Evolutionary conservation across 1,140 invertebrate genomes (phyloP).

Genomic region (Heliconius nattereri): DNA sequence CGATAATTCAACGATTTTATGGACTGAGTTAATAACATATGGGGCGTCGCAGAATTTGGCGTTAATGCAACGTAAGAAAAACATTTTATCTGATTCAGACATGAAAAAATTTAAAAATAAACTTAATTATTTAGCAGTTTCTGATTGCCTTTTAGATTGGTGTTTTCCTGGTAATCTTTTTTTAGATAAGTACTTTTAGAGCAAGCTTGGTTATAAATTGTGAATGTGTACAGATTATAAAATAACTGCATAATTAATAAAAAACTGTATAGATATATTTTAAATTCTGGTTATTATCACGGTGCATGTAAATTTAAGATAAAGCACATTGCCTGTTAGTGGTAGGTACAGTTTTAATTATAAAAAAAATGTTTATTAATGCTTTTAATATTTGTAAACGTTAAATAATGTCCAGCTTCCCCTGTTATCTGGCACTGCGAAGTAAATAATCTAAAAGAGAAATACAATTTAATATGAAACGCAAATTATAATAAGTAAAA

Average conservation of each 20-base stretch:
- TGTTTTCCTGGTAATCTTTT: constrained; percentile 6
- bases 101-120: constrained; percentile 1
- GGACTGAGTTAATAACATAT: constrained; percentile 69
- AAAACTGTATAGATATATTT: neutral
- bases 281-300: neutral
- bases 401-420: neutral
- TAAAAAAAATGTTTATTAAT: constrained; percentile 8
- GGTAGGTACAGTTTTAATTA: neutral
- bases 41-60: constrained; percentile 68
- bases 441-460: neutral
- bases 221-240: neutral
- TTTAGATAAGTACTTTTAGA: constrained; percentile 9
- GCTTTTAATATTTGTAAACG: neutral
- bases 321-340: neutral
- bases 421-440: neutral
- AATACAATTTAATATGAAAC: neutral
- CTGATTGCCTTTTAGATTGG: constrained; percentile 8
- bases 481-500: constrained; percentile 1
- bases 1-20: constrained; percentile 75
- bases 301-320: neutral
- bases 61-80: constrained; percentile 21
- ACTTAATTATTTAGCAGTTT: neutral
- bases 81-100: constrained; percentile 11
- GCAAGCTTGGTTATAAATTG: neutral
- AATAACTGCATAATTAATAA: neutral